Conservation (phyloP, 1,140 invertebrate species). For the Brachionus sp. region DNA sequence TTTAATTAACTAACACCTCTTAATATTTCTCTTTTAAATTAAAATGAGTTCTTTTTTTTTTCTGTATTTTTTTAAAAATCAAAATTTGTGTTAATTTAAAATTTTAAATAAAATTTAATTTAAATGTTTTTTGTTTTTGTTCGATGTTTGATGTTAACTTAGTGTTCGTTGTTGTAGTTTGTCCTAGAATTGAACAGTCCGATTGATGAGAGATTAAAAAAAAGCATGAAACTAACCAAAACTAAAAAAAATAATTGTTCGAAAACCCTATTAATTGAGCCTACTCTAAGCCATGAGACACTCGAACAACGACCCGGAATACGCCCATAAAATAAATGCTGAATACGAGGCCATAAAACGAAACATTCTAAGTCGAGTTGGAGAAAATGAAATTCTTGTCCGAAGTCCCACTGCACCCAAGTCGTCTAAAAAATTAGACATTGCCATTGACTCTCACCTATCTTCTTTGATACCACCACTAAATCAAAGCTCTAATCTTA, state of each 20-base stretch:
- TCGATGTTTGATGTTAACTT: background rate
- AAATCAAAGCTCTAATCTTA: background rate
- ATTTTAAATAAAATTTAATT: conserved; percentile 8
- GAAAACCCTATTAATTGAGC: background rate
- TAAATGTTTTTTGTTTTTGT: background rate
- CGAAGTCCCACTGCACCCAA: background rate
- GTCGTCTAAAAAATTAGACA: background rate
- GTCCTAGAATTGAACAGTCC: background rate
- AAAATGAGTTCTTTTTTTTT: background rate
- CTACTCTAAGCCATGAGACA: background rate
- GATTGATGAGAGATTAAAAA: background rate
- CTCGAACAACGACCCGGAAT: background rate
- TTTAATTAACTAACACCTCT: background rate
- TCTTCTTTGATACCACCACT: background rate
- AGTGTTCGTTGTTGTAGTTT: background rate
- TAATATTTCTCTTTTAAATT: background rate
- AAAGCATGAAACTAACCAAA: background rate
- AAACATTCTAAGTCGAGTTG: background rate
- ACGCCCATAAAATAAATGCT: conserved; percentile 21
- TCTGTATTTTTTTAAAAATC: background rate
- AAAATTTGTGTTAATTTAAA: conserved; percentile 6
- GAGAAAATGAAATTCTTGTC: conserved; percentile 5
- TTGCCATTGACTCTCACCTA: background rate
- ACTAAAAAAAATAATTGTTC: background rate
- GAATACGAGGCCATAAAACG: conserved; percentile 26